phyloP scores from a whole-genome alignment of 1,140 invertebrate genomes.

The Drosophila triauraria region DNA sequence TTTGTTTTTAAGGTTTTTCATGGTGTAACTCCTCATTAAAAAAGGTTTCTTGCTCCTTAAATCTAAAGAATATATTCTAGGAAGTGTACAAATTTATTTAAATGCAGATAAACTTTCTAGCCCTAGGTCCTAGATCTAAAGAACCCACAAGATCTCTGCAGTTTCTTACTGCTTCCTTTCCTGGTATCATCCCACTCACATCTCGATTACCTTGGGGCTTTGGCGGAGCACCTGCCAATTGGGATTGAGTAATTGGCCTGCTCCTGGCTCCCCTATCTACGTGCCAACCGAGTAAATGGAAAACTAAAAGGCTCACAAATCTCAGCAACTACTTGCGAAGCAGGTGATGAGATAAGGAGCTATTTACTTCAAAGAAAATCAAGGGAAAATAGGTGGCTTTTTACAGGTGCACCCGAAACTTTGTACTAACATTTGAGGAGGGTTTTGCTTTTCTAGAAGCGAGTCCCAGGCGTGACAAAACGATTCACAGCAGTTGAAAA shows the following conservation, averaged over 20 bases:
- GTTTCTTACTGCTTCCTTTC: not conserved
- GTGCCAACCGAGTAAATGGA: conserved; percentile 1
- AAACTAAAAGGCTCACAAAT: conserved; percentile 40
- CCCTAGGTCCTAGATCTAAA: not conserved
- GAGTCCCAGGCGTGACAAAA: conserved; percentile 34
- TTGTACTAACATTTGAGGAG: conserved; percentile 29
- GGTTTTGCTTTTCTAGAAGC: conserved; percentile 5
- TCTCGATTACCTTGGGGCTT: not conserved
- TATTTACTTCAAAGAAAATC: conserved; percentile 10
- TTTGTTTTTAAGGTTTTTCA: too few species aligned
- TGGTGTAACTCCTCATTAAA: not conserved
- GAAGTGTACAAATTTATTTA: not conserved
- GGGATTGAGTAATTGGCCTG: conserved; percentile 32
- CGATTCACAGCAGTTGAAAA: conserved; percentile 34
- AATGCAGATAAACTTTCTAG: not conserved
- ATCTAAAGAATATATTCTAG: too few species aligned
- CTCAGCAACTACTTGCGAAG: conserved; percentile 14
- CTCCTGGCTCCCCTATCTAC: conserved; percentile 5
- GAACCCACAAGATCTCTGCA: not conserved
- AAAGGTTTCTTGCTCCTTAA: not conserved
- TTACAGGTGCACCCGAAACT: conserved; percentile 25
- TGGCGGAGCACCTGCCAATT: conserved; percentile 26
- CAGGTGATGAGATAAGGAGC: conserved; percentile 15
- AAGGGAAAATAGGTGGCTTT: not conserved
- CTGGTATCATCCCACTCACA: conserved; percentile 18